Conservation (phyloP, 2,888 invertebrate species). For the Achlya flavicornis region DNA sequence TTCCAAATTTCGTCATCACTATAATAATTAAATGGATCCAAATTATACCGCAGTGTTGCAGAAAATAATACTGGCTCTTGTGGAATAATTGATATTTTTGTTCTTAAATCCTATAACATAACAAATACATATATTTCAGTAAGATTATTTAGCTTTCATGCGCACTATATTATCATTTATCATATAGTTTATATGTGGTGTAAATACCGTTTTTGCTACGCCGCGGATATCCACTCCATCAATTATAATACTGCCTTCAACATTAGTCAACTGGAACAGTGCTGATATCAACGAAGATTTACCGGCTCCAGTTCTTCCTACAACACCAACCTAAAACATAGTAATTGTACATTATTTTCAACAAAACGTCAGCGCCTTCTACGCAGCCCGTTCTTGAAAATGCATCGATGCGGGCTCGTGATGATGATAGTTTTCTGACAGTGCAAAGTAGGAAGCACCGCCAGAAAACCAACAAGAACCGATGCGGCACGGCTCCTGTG, state of each 20-base stretch:
- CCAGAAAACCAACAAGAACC: no score
- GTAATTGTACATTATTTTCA: no score
- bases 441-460: not conserved
- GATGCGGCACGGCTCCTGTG: no score
- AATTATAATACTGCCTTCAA: slow-evolving; percentile 88
- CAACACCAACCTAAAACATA: slow-evolving; percentile 86
- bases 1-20: slow-evolving; percentile 87
- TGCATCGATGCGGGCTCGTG: no score
- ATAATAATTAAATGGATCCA: slow-evolving; percentile 87
- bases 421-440: no score
- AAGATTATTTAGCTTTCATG: no score
- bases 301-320: slow-evolving; percentile 94
- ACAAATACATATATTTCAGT: no score
- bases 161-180: no score
- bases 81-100: slow-evolving; percentile 89
- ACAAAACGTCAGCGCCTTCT: no score
- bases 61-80: slow-evolving; percentile 88
- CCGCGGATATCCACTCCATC: slow-evolving; percentile 86
- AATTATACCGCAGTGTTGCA: slow-evolving; percentile 87
- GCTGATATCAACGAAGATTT: slow-evolving; percentile 91
- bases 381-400: no score
- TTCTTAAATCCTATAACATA: slow-evolving; percentile 78
- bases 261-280: slow-evolving; percentile 88
- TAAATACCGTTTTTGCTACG: slow-evolving; percentile 83
- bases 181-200: no score